Conservation (phyloP, 30 jellyfish, hydroid and myxozoan genomes). For the Sanderia malayensis region DNA sequence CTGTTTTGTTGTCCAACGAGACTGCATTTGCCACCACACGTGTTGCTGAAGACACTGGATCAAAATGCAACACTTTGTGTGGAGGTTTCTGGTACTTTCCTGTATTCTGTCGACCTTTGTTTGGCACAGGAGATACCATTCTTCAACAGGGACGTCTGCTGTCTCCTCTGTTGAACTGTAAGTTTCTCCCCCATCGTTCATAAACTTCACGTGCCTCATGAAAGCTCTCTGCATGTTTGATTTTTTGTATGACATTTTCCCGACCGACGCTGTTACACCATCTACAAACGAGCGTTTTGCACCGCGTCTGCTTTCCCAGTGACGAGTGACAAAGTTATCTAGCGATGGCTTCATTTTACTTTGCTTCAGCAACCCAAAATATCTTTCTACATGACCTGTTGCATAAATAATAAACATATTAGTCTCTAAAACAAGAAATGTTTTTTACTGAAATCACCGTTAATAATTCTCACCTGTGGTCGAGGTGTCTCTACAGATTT, state of each 20-base stretch:
- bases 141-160: background rate
- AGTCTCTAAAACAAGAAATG: too few species aligned
- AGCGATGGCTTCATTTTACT: background rate
- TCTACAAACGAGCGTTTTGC: background rate
- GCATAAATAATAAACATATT: too few species aligned
- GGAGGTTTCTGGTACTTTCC: conserved; percentile 2
- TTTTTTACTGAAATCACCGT: too few species aligned
- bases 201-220: background rate
- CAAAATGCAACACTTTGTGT: background rate
- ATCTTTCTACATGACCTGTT: background rate
- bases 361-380: background rate
- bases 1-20: background rate
- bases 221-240: background rate
- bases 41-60: background rate
- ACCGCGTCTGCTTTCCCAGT: background rate
- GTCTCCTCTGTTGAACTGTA: background rate
- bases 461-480: too few species aligned
- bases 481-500: background rate
- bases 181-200: background rate
- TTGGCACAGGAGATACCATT: background rate
- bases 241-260: background rate
- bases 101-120: background rate
- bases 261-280: background rate
- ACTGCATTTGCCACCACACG: background rate
- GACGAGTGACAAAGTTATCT: too few species aligned